These are phyloP conservation scores for Tricholauxania praeusta DNA, from an alignment of 2,888 invertebrate species.

Conservation along the genomic window DNA sequence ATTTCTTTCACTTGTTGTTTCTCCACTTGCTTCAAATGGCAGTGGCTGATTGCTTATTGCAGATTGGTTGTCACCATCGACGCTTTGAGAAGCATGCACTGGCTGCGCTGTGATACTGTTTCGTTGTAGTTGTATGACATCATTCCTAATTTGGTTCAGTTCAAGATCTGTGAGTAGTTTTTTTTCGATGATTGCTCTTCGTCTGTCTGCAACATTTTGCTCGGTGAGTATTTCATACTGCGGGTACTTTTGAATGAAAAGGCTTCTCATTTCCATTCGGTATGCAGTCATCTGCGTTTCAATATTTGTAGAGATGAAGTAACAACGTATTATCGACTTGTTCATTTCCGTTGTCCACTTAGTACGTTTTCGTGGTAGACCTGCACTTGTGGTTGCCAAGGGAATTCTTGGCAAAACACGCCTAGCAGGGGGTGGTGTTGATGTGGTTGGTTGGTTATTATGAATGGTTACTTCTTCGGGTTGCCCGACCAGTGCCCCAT, in stretches of 20 bases:
- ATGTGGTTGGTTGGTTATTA: not conserved
- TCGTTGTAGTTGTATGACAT: not conserved
- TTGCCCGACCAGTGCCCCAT: conserved; percentile 11
- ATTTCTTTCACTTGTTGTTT: no score
- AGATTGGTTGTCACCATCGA: no score
- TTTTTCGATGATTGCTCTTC: not conserved
- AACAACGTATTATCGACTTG: not conserved
- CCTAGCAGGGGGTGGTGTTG: not conserved
- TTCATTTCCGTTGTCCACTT: conserved; percentile 21
- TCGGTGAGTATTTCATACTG: not conserved
- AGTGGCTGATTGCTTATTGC: no score
- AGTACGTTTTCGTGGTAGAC: not conserved
- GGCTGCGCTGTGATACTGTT: no score
- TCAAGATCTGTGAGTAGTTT: not conserved
- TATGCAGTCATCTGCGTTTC: not conserved
- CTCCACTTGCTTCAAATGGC: no score
- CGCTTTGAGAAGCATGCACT: no score
- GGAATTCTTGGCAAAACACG: conserved; percentile 9
- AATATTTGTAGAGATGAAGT: not conserved
- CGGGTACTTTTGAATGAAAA: not conserved
- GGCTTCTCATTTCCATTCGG: not conserved
- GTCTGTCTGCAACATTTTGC: conserved; percentile 15
- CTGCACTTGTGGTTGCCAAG: conserved; percentile 8
- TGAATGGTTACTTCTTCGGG: conserved; percentile 15
- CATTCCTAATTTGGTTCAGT: not conserved